Percentiles rank a stretch among this genome's conserved stretches.
These are phyloP conservation scores for Anorthoa munda DNA, from an alignment of 2,888 invertebrate species.

Conservation along the genomic window DNA sequence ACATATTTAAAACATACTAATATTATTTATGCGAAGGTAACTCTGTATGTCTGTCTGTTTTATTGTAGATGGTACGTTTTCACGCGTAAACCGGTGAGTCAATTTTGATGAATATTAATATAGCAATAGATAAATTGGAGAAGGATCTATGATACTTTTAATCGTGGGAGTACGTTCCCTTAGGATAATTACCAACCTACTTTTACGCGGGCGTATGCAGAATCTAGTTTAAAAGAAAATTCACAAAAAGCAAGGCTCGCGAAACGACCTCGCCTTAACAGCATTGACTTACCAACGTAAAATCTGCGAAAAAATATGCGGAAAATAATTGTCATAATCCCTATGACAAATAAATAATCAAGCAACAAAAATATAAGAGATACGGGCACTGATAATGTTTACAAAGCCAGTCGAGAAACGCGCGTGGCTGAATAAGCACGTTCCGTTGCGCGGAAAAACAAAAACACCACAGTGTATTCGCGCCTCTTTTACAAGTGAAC, in stretches of 20 bases:
- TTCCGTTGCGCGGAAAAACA: conserved; percentile 38
- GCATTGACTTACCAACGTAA: conserved; percentile 1
- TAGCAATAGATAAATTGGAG: no score
- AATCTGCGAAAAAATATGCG: conserved; percentile 1
- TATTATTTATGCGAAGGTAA: no score
- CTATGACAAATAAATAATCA: conserved; percentile 27
- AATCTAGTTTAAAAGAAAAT: background rate
- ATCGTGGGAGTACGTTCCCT: no score
- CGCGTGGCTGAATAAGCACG: conserved; percentile 48
- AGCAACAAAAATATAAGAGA: conserved; percentile 30
- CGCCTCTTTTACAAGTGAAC: conserved; percentile 31
- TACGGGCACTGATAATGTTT: conserved; percentile 39
- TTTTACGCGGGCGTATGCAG: no score
- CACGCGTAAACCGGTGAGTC: no score
- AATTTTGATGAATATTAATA: no score
- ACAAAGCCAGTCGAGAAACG: conserved; percentile 55
- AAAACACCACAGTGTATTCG: conserved; percentile 26
- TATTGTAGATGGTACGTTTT: no score
- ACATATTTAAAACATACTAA: no score
- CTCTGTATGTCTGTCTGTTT: no score
- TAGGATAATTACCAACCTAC: no score
- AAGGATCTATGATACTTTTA: no score
- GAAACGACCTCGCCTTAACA: conserved; percentile 6
- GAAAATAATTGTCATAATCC: conserved; percentile 37
- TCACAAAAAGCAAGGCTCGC: background rate